Conservation (phyloP, 2,888 invertebrate genomes). For the Drosophila parthenogenetica region DNA sequence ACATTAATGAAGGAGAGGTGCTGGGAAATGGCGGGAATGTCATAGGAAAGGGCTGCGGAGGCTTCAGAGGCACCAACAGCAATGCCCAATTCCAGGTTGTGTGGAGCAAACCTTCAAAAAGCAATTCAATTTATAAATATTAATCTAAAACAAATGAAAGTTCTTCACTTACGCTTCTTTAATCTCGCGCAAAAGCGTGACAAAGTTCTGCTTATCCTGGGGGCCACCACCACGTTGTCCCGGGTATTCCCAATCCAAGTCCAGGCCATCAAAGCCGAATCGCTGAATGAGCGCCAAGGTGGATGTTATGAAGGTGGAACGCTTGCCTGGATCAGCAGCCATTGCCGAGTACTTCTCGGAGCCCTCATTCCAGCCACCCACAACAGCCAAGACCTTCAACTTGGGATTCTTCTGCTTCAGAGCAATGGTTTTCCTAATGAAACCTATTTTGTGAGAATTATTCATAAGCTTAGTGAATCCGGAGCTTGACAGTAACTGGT, state of each 20-base stretch:
- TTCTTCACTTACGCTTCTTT: conserved; percentile 61
- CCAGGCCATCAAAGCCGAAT: conserved; percentile 94
- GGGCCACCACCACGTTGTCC: conserved; percentile 84
- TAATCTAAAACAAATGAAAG: background rate
- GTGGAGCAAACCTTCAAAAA: conserved; percentile 49
- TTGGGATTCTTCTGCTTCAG: conserved; percentile 68
- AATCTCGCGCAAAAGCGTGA: conserved; percentile 68
- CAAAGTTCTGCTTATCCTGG: conserved; percentile 91
- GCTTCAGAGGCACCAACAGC: conserved; percentile 84
- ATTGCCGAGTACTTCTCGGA: conserved; percentile 94
- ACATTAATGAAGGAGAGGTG: conserved; percentile 75
- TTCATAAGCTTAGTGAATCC: no score
- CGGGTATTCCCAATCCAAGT: conserved; percentile 97
- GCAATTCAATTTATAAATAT: background rate
- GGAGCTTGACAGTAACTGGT: no score
- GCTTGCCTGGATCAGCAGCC: conserved; percentile 90
- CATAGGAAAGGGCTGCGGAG: conserved; percentile 63
- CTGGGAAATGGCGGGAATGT: conserved; percentile 69
- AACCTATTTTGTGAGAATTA: conserved; percentile 30
- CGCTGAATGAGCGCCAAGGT: conserved; percentile 91
- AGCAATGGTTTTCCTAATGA: conserved; percentile 63
- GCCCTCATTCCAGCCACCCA: conserved; percentile 98
- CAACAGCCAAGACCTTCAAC: conserved; percentile 91
- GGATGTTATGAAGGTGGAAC: conserved; percentile 90
- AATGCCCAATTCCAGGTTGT: conserved; percentile 89